These are phyloP conservation scores for Sandelia bainsii DNA, from an alignment of 2,797 vertebrate species.

Conservation along the genomic window DNA sequence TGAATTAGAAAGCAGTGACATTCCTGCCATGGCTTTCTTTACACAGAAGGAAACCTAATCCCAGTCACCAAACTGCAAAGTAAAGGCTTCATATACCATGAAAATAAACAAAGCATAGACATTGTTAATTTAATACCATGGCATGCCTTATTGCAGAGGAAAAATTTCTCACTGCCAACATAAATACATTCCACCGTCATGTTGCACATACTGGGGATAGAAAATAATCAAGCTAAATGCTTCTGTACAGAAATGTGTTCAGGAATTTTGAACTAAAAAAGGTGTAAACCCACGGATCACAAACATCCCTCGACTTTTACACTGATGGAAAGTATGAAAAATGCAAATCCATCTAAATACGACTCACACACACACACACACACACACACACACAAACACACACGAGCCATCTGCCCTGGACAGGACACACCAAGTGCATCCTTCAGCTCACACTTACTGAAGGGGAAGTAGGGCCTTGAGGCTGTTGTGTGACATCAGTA, in stretches of 20 bases:
- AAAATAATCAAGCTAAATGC: constrained; percentile 62
- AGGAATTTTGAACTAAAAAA: constrained; percentile 52
- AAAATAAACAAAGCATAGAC: constrained; percentile 81
- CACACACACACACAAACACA: constrained; percentile 40
- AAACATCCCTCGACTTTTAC: constrained; percentile 30
- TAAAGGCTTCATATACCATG: constrained; percentile 75
- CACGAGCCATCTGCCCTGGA: constrained; percentile 53
- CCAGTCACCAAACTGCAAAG: constrained; percentile 77
- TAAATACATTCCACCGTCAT: constrained; percentile 72
- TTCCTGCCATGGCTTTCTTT: constrained; percentile 74
- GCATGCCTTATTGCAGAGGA: constrained; percentile 75
- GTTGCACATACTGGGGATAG: constrained; percentile 59
- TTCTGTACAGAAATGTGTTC: constrained; percentile 68
- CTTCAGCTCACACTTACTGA: constrained; percentile 73
- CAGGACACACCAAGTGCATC: constrained; percentile 77
- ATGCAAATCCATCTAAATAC: constrained; percentile 27
- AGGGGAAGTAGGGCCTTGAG: constrained; percentile 89
- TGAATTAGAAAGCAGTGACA: constrained; percentile 27
- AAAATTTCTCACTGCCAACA: constrained; percentile 68
- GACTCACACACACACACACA: constrained; percentile 28
- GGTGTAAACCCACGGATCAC: background rate
- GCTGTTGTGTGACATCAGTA: constrained; percentile 94
- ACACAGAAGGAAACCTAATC: constrained; percentile 79
- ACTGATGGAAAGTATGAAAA: constrained; percentile 53
- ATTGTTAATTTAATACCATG: constrained; percentile 78